Percentiles rank a stretch among this genome's conserved stretches.
Conservation (phyloP, 2,888 invertebrate species). For the Pollenia griseotomentosa region DNA sequence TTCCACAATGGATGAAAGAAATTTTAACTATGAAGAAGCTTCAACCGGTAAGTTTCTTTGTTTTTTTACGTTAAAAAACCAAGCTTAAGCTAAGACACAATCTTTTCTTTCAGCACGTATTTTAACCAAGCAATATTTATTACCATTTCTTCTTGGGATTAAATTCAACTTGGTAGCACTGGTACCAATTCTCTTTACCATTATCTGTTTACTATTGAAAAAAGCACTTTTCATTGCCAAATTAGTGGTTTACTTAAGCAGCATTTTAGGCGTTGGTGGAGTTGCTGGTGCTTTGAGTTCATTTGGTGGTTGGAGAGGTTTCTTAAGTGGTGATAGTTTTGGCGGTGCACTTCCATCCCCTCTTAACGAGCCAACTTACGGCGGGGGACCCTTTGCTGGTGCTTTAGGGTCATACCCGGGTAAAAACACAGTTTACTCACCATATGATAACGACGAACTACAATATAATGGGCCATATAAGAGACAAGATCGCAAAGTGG, state of each 20-base stretch:
- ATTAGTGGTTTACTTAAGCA: constrained; percentile 89
- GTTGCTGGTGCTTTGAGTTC: constrained; percentile 79
- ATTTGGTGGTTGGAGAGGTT: constrained; percentile 76
- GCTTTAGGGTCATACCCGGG: constrained; percentile 78
- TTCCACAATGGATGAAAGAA: constrained; percentile 85
- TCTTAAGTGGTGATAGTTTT: constrained; percentile 58
- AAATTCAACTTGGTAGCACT: constrained; percentile 92
- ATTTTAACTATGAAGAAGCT: constrained; percentile 82
- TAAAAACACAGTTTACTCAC: constrained; percentile 77
- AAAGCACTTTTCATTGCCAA: constrained; percentile 91
- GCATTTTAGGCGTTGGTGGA: constrained; percentile 87
- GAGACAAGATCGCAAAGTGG: constrained; percentile 79
- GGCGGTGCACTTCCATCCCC: not conserved
- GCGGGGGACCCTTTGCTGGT: constrained; percentile 69
- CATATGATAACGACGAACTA: constrained; percentile 78
- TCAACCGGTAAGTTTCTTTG: constrained; percentile 79
- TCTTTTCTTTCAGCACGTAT: constrained; percentile 86
- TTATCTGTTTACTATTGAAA: constrained; percentile 89
- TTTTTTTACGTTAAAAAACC: not conserved
- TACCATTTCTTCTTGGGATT: constrained; percentile 91
- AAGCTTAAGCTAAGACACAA: constrained; percentile 38
- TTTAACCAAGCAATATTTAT: constrained; percentile 89
- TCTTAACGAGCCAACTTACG: constrained; percentile 19
- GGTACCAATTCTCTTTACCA: constrained; percentile 89
- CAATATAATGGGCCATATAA: constrained; percentile 80